Evolutionary conservation across 2,113 vertebrate species (phyloP).

Genomic region (Podiceps cristatus): DNA sequence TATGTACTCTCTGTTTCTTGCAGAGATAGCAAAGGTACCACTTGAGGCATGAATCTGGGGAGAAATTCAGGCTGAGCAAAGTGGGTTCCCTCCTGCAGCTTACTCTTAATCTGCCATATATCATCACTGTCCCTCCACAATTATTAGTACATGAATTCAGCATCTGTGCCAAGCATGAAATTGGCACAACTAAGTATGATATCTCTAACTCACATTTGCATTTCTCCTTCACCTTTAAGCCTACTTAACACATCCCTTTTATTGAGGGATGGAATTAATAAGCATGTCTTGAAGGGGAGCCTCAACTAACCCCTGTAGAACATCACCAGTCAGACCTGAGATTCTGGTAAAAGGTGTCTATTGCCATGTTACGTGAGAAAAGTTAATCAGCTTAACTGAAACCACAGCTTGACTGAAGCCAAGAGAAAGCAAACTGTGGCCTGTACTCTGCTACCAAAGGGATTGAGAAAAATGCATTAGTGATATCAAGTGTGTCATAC

Average conservation of each 20-base stretch:
- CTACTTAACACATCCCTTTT: not conserved
- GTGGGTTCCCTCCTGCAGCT: not conserved
- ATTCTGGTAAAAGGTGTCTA: not conserved
- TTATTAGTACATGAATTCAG: not conserved
- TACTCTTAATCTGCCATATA: not conserved
- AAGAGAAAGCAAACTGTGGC: too few relatives aligned
- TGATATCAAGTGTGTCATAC: too few relatives aligned
- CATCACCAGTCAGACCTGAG: not conserved
- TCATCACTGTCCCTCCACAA: not conserved
- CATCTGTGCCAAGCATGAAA: constrained; percentile 20
- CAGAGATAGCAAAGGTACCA: not conserved
- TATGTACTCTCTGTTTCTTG: not conserved
- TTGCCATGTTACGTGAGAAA: not conserved
- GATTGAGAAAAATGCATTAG: too few relatives aligned
- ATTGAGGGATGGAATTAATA: not conserved
- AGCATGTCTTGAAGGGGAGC: not conserved
- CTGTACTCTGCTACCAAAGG: too few relatives aligned
- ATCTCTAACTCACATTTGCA: not conserved
- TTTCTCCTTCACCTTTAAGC: constrained; percentile 6
- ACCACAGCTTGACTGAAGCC: not conserved
- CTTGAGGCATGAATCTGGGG: fast-evolving
- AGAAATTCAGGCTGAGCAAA: not conserved
- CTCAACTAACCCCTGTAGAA: not conserved
- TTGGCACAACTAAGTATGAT: not conserved
- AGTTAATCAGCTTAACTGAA: not conserved